Evolutionary conservation across 2,888 invertebrate species (phyloP).

Genomic region (Hirtodrosophila histrioides): DNA sequence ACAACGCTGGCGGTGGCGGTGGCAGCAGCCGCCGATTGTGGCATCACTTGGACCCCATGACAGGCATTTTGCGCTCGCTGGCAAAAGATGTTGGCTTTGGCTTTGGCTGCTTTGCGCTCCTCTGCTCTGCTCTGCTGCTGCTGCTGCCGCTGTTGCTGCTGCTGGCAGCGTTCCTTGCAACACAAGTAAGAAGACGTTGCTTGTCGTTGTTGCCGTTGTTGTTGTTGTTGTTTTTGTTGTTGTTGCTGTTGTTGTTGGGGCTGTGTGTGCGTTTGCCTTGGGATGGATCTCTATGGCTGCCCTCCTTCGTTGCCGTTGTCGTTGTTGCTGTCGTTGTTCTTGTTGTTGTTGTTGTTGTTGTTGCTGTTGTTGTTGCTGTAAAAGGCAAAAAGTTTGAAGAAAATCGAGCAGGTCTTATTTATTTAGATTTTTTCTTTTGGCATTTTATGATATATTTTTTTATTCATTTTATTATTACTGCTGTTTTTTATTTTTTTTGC

Average conservation of each 20-base stretch:
- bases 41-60: conserved; percentile 67
- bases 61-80: conserved; percentile 68
- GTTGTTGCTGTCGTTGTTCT: conserved; percentile 3
- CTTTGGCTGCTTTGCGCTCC: no score
- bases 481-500: conserved; percentile 32
- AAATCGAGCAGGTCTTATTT: conserved; percentile 76
- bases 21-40: conserved; percentile 56
- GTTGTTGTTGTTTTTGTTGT: conserved; percentile 50
- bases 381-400: conserved; percentile 61
- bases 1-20: conserved; percentile 18
- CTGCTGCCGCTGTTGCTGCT: conserved; percentile 27
- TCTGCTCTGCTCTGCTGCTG: neutral
- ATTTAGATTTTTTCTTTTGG: conserved; percentile 59
- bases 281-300: conserved; percentile 42
- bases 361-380: conserved; percentile 16
- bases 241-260: conserved; percentile 29
- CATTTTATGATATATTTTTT: conserved; percentile 55
- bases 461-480: conserved; percentile 47
- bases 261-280: conserved; percentile 52
- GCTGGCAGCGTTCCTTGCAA: conserved; percentile 45
- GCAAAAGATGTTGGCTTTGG: conserved; percentile 57
- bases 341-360: conserved; percentile 8
- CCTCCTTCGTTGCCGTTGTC: conserved; percentile 26
- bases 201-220: conserved; percentile 44
- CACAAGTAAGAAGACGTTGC: conserved; percentile 60